Evolutionary conservation across 1,140 invertebrate genomes (phyloP).

Genomic region (Zaprionus africanus): DNA sequence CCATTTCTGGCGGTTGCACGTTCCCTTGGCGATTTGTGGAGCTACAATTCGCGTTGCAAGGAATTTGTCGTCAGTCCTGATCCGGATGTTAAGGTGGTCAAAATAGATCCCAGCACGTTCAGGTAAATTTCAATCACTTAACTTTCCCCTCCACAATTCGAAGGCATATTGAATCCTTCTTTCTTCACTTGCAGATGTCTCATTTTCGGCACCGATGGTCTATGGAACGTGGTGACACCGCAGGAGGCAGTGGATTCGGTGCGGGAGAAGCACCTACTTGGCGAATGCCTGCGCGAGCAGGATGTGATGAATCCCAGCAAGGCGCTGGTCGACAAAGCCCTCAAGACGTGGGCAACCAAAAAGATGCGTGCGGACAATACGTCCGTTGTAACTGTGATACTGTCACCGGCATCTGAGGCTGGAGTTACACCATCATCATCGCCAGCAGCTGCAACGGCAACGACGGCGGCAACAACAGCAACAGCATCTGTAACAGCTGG

Average conservation of each 20-base stretch:
- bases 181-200: conserved; percentile 89
- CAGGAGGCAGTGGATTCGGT: conserved; percentile 94
- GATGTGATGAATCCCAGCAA: conserved; percentile 92
- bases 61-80: conserved; percentile 98
- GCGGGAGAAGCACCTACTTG: conserved; percentile 91
- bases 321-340: conserved; percentile 93
- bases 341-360: conserved; percentile 91
- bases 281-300: conserved; percentile 85
- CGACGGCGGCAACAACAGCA: neutral
- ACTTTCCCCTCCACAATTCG: neutral
- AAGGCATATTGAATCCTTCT: neutral
- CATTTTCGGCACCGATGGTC: conserved; percentile 97
- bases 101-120: conserved; percentile 91
- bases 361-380: conserved; percentile 97
- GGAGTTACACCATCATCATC: neutral
- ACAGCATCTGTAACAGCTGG: too few relatives aligned
- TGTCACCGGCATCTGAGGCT: conserved; percentile 92
- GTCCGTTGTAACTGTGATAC: conserved; percentile 95
- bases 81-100: conserved; percentile 95
- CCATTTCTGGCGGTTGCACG: conserved; percentile 98
- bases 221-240: conserved; percentile 97
- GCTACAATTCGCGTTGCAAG: conserved; percentile 94
- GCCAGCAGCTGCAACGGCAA: neutral
- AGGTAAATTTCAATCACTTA: conserved; percentile 76
- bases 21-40: conserved; percentile 98